phyloP scores from a whole-genome alignment of 1,140 invertebrate genomes.

The Telenomus remus region DNA sequence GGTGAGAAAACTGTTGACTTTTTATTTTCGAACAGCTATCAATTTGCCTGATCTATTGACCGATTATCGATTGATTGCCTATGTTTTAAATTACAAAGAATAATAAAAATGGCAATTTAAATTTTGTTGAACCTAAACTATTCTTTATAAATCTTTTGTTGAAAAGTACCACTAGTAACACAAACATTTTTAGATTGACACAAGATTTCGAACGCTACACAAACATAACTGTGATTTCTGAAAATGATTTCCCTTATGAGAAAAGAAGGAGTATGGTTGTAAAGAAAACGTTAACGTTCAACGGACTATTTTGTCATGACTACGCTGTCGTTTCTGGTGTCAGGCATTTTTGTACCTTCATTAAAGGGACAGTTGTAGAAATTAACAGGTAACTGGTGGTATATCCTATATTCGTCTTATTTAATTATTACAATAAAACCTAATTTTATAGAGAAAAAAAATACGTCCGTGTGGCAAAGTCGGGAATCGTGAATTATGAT shows the following conservation, averaged over 20 bases:
- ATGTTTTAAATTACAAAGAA: no score
- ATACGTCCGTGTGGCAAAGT: slow-evolving; percentile 75
- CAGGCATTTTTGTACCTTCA: slow-evolving; percentile 76
- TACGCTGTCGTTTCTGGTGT: slow-evolving; percentile 75
- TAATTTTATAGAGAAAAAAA: slow-evolving; percentile 75
- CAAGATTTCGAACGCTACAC: slow-evolving; percentile 72
- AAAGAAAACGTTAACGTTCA: slow-evolving; percentile 73
- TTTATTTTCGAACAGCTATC: slow-evolving; percentile 8
- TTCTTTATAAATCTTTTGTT: no score
- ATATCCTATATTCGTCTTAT: no score
- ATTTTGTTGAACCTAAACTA: no score
- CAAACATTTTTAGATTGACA: slow-evolving; percentile 30
- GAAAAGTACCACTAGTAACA: no score
- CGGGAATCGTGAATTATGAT: slow-evolving; percentile 77
- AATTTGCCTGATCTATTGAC: slow-evolving; percentile 23
- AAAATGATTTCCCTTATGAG: slow-evolving; percentile 79
- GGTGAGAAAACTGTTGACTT: slow-evolving; percentile 67
- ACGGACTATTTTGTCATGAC: slow-evolving; percentile 73
- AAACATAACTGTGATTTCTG: slow-evolving; percentile 80
- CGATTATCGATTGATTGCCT: slow-evolving; percentile 6
- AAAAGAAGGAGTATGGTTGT: slow-evolving; percentile 66
- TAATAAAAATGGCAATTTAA: no score
- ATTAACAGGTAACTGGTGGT: slow-evolving; percentile 79
- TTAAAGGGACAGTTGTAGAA: slow-evolving; percentile 74
- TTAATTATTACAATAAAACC: no score